Evolutionary conservation across 2,113 vertebrate genomes (phyloP).

Genomic region (Arvicanthis niloticus): DNA sequence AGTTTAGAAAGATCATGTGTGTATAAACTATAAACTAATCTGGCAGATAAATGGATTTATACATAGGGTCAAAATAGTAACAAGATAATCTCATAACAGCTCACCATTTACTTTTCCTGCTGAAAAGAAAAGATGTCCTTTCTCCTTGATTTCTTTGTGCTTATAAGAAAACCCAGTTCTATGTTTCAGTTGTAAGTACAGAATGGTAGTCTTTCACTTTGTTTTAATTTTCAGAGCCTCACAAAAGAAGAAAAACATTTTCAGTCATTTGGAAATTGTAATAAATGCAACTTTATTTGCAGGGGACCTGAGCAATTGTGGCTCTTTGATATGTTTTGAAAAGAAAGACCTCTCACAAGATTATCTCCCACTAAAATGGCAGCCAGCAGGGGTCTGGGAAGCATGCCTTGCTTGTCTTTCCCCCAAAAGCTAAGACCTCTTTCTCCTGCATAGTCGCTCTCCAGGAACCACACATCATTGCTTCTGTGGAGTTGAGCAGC

Average conservation of each 20-base stretch:
- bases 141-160: conserved; percentile 54
- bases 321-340: conserved; percentile 1
- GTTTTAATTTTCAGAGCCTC: conserved; percentile 44
- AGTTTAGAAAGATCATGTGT: neutral
- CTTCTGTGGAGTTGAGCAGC: accelerated
- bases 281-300: conserved; percentile 54
- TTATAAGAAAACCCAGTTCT: conserved; percentile 37
- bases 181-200: neutral
- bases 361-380: neutral
- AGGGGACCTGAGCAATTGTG: conserved; percentile 43
- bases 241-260: conserved; percentile 55
- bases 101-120: conserved; percentile 44
- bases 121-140: conserved; percentile 15
- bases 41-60: conserved; percentile 28
- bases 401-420: neutral
- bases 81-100: conserved; percentile 46
- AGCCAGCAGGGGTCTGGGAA: neutral
- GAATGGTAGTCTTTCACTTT: conserved; percentile 14
- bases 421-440: neutral
- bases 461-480: no score
- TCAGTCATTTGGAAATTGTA: conserved; percentile 46
- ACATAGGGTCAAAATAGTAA: conserved; percentile 56
- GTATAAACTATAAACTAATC: neutral
- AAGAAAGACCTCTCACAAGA: neutral
- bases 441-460: neutral